These are phyloP conservation scores for Sciaenops ocellatus DNA, from an alignment of 2,797 vertebrate species.

Conservation along the genomic window DNA sequence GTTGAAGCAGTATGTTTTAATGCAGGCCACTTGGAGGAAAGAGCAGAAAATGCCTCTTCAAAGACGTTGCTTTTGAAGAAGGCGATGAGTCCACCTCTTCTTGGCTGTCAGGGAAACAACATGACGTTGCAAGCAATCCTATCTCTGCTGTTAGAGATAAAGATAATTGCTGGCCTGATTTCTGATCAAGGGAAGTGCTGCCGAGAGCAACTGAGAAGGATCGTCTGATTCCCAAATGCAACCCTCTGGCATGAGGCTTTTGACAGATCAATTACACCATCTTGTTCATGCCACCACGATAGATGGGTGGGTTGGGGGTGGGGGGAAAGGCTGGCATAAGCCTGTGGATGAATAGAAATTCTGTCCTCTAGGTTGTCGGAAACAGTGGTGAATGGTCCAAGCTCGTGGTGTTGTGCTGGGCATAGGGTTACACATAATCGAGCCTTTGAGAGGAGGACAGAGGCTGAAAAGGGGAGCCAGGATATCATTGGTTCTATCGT, in stretches of 20 bases:
- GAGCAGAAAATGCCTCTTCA: constrained; percentile 32
- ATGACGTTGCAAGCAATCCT: constrained; percentile 43
- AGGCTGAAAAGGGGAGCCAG: constrained; percentile 67
- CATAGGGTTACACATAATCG: constrained; percentile 76
- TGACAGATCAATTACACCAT: constrained; percentile 73
- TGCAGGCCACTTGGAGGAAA: constrained; percentile 5
- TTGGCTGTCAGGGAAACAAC: constrained; percentile 49
- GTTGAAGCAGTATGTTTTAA: constrained; percentile 2
- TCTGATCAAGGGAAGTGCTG: constrained; percentile 53
- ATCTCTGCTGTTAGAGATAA: constrained; percentile 57
- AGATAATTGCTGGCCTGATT: constrained; percentile 62
- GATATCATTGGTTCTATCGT: constrained; percentile 71
- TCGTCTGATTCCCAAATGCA: constrained; percentile 55
- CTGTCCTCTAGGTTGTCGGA: constrained; percentile 57
- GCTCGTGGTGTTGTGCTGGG: constrained; percentile 58
- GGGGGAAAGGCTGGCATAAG: constrained; percentile 38
- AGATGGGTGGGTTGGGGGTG: constrained; percentile 16
- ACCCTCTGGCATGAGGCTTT: constrained; percentile 58
- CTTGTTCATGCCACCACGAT: constrained; percentile 35
- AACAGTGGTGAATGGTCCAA: constrained; percentile 63
- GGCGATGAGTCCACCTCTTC: constrained; percentile 19
- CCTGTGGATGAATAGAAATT: constrained; percentile 52
- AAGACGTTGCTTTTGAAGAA: constrained; percentile 32
- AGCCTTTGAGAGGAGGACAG: constrained; percentile 67
- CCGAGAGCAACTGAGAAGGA: constrained; percentile 51